Evolutionary conservation across 2,888 invertebrate species (phyloP), one percentile per base, ranked within the genome.

Genomic region (Tuberolachnus salignus): DNA sequence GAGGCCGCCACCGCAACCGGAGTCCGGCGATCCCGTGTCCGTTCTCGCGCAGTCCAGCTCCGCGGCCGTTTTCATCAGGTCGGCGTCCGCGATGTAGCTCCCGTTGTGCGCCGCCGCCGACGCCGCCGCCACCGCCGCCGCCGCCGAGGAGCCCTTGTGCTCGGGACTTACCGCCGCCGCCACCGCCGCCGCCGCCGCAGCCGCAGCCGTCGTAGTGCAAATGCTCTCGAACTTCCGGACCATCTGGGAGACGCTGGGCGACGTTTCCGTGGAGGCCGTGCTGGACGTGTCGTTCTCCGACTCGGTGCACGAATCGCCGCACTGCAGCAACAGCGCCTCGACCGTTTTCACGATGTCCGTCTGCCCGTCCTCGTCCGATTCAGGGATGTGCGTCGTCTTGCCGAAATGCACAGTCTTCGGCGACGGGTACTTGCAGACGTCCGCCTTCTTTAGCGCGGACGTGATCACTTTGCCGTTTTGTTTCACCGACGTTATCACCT

Each of bases 121-220:
- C n/a, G 92, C 92, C 84, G 92, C 92, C 92, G 84, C n/a, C n/a
- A 85, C 92, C 84, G 92, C 92, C 84, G 92, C 92, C 84, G 92
- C 34, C 21, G 3, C 21, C 8, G 14, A 19, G 49, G 10, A 0
- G 1, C 21, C 55, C 21, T 23, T 21, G 42, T 67, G 19, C 4
- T 46, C 44, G 23, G 11, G 23, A 21, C 42, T 3, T 16, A 9
- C 3, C 46, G 14, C 42, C n/a, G 26, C 16, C 16, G 59, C 16
- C 16, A 10, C n/a, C 13, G 34, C 19, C 19, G 34, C 19, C 19
- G 19, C 81, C 81, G 34, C 34, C 3, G 49, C 66, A 73, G 71
- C 80, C 64, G 51, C 23, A 51, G 26, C 82, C 11, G 83, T 83
- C 9, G 82, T 82, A 81, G 85, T 88, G 87, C 87, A 87, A 19